Conservation (phyloP, 92 coral and sea anemone species). For the Zoanthus solanderi region DNA sequence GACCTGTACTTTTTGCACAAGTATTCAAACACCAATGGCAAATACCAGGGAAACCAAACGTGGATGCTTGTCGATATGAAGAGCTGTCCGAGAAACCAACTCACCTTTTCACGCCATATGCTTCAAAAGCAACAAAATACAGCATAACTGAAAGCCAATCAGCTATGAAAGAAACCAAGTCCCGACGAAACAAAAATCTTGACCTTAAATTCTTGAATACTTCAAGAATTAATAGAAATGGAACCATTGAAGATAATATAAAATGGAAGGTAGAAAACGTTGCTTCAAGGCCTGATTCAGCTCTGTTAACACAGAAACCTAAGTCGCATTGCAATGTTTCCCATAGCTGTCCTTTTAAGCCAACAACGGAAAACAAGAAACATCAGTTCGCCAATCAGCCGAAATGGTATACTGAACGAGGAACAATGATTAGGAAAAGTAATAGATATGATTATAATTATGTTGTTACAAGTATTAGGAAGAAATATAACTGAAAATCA, state of each 20-base stretch:
- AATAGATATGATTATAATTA: conserved; percentile 44
- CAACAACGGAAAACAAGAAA: conserved; percentile 51
- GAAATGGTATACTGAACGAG: conserved; percentile 63
- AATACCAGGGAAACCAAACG: conserved; percentile 66
- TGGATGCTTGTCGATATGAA: conserved; percentile 30
- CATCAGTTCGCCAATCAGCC: conserved; percentile 50
- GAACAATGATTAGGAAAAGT: conserved; percentile 49
- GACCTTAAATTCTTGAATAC: conserved; percentile 30
- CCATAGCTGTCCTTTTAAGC: conserved; percentile 59
- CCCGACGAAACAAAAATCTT: background rate
- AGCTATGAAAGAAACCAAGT: background rate
- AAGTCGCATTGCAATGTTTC: conserved; percentile 42
- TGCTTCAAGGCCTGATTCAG: conserved; percentile 48
- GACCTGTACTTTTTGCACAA: conserved; percentile 65
- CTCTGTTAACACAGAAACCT: conserved; percentile 48
- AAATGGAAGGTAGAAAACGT: background rate
- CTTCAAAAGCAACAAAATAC: conserved; percentile 71
- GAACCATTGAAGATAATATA: background rate
- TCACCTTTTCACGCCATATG: conserved; percentile 74
- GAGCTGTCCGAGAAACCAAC: conserved; percentile 49
- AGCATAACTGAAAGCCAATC: background rate
- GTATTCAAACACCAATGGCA: conserved; percentile 72
- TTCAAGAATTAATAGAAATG: background rate
- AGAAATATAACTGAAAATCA: background rate
- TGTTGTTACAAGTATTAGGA: background rate